Base-by-base conservation (phyloP, 2,113 vertebrate species). In the Colinus virginianus region DNA sequence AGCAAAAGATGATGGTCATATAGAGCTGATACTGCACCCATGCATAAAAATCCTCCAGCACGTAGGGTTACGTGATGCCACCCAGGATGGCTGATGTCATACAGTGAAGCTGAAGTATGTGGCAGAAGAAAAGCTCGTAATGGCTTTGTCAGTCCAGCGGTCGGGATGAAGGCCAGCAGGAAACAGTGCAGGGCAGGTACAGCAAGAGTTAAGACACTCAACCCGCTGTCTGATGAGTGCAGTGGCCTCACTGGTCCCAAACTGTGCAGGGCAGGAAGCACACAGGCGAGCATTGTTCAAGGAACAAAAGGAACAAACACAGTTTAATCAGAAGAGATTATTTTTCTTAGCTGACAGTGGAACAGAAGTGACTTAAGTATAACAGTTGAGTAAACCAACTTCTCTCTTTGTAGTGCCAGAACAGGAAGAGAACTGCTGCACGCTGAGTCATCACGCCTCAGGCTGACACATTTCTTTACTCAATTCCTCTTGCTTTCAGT, bases 401-500 rank as follows among this genome's bases (percentile, higher is more conserved):
- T 72, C 53, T 70, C 46, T 72, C 62, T 75, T 83, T 53, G 48
- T 55, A 18, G 40, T 55, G 9, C 34, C 21, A 53, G 34, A 78
- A 40, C 0, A 59, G 30, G 23, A 68, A 42, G 58, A 55, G 46
- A 85, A 71, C n/a, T 42, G 22, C 48, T 62, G 2, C 4, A 2
- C 12, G 28, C 55, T 83, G 38, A 15, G 32, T 45, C 68, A 38
- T 22, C 42, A 42, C 28, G 66, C 16, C 66, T 40, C 1, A 42
- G 49, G 67, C 3, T 70, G 51, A 66, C 9, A 46, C 7, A 61
- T 28, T 67, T 67, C 46, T 48, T 96, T 82, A 97, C 51, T 98
- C 96, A 77, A 98, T 98, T 96, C 98, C 98, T 97, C 95, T 98
- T 43, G 95, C 95, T 95, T 98, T 98, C 93, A 98, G 82, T 91